These are phyloP conservation scores for Diplodus puntazzo DNA, from an alignment of 2,797 vertebrate genomes.

Conservation along the genomic window DNA sequence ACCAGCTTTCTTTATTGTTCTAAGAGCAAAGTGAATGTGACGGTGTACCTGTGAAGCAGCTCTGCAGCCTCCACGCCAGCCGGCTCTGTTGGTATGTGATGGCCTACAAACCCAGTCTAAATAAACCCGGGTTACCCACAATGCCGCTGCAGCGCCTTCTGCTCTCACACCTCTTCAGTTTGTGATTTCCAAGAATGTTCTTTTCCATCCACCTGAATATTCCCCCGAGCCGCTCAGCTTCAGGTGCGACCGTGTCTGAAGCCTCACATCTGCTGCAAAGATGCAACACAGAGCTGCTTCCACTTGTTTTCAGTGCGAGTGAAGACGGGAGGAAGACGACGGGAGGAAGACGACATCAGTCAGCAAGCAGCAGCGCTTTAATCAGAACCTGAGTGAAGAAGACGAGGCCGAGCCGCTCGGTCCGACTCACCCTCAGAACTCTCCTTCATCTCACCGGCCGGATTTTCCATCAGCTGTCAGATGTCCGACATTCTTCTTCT, in stretches of 20 bases:
- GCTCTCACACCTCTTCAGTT: constrained; percentile 64
- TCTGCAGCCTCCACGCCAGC: background rate
- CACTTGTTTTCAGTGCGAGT: background rate
- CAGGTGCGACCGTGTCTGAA: constrained; percentile 5
- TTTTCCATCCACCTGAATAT: constrained; percentile 63
- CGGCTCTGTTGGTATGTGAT: constrained; percentile 38
- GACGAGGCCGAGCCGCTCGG: background rate
- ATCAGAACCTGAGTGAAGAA: background rate
- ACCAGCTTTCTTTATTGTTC: no score
- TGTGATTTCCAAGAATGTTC: constrained; percentile 72
- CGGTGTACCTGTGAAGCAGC: background rate
- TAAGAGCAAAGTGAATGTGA: no score
- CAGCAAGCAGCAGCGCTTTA: background rate
- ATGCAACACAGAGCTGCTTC: constrained; percentile 34
- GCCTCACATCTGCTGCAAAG: constrained; percentile 75
- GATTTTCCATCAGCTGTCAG: constrained; percentile 57
- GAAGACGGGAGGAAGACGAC: background rate
- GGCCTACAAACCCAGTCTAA: constrained; percentile 71
- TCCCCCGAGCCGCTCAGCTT: constrained; percentile 17
- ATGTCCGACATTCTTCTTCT: constrained; percentile 72
- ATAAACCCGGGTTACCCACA: constrained; percentile 61
- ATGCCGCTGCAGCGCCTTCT: constrained; percentile 45
- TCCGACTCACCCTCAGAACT: background rate
- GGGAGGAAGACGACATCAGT: background rate
- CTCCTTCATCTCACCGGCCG: constrained; percentile 19